These are phyloP conservation scores for Pyrrhosoma nymphula DNA, from an alignment of 2,888 invertebrate species.

Conservation along the genomic window DNA sequence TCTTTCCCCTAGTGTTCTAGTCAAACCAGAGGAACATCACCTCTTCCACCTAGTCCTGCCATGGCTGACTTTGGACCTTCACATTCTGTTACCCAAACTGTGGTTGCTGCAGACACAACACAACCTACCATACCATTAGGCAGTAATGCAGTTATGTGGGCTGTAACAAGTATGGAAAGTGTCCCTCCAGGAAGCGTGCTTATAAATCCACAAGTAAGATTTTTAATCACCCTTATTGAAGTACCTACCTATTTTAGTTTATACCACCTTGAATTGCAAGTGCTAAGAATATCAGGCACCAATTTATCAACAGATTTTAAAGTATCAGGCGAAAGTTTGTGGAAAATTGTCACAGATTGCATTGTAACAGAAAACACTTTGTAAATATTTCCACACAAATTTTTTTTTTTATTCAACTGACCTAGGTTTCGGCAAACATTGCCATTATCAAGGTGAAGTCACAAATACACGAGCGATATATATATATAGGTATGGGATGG, in stretches of 20 bases:
- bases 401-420: too few relatives aligned
- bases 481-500: too few relatives aligned
- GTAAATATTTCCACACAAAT: too few relatives aligned
- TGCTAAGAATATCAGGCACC: too few relatives aligned
- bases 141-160: slow-evolving; percentile 85
- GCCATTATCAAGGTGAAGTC: too few relatives aligned
- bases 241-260: not conserved
- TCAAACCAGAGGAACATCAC: slow-evolving; percentile 60
- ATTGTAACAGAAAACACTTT: too few relatives aligned
- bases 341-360: too few relatives aligned
- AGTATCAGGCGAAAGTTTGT: too few relatives aligned
- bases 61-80: not conserved
- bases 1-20: slow-evolving; percentile 25
- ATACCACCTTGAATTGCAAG: too few relatives aligned
- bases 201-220: slow-evolving; percentile 87
- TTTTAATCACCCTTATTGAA: not conserved
- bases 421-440: too few relatives aligned
- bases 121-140: slow-evolving; percentile 39
- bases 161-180: slow-evolving; percentile 90
- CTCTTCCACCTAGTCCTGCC: slow-evolving; percentile 37
- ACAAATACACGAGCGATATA: too few relatives aligned
- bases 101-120: slow-evolving; percentile 68
- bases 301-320: not conserved
- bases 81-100: slow-evolving; percentile 10
- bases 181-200: slow-evolving; percentile 94